Evolutionary conservation across 2,797 vertebrate species (phyloP).

Genomic region (Lepus townsendii): DNA sequence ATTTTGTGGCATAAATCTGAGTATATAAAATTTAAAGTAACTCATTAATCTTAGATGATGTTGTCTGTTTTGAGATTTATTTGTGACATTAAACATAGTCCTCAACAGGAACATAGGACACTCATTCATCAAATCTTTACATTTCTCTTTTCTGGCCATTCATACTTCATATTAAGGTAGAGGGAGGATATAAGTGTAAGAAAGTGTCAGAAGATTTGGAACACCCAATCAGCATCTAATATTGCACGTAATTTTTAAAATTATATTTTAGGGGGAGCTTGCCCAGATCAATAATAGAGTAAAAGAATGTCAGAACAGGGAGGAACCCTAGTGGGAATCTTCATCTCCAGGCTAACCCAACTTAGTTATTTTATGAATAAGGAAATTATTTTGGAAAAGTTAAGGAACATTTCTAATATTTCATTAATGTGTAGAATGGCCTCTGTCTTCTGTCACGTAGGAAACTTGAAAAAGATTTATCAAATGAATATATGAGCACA

Average conservation of each 20-base stretch:
- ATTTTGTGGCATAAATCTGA: not conserved
- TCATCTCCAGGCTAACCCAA: not conserved
- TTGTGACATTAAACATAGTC: not conserved
- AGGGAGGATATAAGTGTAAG: conserved; percentile 33
- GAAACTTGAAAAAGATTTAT: not conserved
- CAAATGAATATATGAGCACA: not conserved
- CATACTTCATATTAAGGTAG: conserved; percentile 35
- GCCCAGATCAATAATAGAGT: conserved; percentile 32
- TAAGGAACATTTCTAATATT: not conserved
- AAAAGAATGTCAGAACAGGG: conserved; percentile 35
- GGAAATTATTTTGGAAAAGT: conserved; percentile 23
- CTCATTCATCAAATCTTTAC: not conserved
- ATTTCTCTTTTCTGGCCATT: conserved; percentile 29
- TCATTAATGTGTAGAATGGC: not conserved
- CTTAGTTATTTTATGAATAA: conserved; percentile 7
- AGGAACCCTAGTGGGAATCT: not conserved
- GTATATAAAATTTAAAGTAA: not conserved
- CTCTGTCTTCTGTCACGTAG: not conserved
- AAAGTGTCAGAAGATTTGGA: conserved; percentile 33
- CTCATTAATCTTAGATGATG: conserved; percentile 34
- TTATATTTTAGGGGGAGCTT: conserved; percentile 20
- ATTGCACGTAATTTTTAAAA: not conserved
- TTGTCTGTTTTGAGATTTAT: conserved; percentile 54
- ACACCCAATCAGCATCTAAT: not conserved
- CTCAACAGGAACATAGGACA: not conserved